Evolutionary conservation across 2,888 invertebrate species (phyloP).

Genomic region (Pammene aurita): DNA sequence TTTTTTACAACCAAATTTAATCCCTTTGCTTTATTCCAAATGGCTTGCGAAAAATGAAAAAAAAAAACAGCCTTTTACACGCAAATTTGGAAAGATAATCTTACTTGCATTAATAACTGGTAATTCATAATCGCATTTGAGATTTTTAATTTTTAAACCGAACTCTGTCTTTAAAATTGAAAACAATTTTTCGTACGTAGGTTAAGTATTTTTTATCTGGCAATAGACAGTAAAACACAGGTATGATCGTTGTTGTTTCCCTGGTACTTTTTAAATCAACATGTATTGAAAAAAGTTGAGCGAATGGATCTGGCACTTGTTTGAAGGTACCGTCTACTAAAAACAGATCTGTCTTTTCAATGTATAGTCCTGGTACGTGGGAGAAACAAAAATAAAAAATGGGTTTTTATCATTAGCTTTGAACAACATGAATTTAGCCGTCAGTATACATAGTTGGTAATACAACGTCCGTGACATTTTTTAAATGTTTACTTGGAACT

Average conservation of each 20-base stretch:
- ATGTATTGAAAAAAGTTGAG: conserved; percentile 23
- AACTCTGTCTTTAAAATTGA: conserved; percentile 14
- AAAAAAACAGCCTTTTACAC: too few species aligned
- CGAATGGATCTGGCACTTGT: conserved; percentile 12
- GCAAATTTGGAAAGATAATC: too few species aligned
- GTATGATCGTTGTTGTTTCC: conserved; percentile 9
- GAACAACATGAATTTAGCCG: too few species aligned
- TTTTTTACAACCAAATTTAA: conserved; percentile 4
- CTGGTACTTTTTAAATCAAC: conserved; percentile 20
- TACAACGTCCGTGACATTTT: too few species aligned
- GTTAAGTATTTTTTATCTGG: conserved; percentile 2
- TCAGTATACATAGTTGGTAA: too few species aligned
- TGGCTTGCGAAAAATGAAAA: too few species aligned
- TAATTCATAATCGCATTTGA: conserved; percentile 17
- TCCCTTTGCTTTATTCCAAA: background rate
- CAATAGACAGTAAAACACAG: conserved; percentile 1
- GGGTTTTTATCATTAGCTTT: conserved; percentile 18
- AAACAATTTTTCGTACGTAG: conserved; percentile 18
- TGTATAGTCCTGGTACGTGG: conserved; percentile 17
- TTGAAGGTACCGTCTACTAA: background rate
- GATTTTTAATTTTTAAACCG: conserved; percentile 15
- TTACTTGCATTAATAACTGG: too few species aligned
- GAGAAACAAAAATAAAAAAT: conserved; percentile 17
- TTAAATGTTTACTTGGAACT: too few species aligned
- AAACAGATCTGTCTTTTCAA: background rate